Conservation (phyloP, 2,888 invertebrate genomes). For the Oligia fasciuncula region DNA sequence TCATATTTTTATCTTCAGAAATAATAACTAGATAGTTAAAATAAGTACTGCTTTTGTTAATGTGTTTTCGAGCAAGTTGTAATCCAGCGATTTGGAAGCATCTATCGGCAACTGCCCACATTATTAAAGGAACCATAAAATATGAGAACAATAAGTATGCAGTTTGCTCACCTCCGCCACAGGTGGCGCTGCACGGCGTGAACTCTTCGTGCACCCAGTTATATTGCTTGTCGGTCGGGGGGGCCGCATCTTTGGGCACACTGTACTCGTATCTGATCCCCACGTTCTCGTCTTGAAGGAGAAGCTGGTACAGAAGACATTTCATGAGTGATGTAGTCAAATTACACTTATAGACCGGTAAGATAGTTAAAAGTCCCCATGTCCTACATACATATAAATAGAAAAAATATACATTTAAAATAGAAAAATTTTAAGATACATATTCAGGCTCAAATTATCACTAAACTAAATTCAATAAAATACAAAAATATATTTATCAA, state of each 20-base stretch:
- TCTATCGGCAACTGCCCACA: conserved; percentile 10
- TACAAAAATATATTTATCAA: background rate
- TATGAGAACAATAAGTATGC: background rate
- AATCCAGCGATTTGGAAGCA: background rate
- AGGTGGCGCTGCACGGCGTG: conserved; percentile 95
- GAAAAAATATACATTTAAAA: background rate
- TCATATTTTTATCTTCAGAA: background rate
- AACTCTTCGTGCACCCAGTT: conserved; percentile 94
- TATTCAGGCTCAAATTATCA: background rate
- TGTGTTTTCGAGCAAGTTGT: background rate
- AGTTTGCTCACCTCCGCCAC: conserved; percentile 94
- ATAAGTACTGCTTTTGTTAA: background rate
- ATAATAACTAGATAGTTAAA: background rate
- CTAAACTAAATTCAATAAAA: background rate
- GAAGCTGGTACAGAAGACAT: conserved; percentile 89
- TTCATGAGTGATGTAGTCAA: conserved; percentile 3
- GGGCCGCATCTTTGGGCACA: conserved; percentile 93
- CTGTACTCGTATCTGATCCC: conserved; percentile 97
- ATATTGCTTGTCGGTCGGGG: conserved; percentile 93
- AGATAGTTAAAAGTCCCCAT: background rate
- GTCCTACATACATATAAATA: background rate
- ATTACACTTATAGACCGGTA: background rate
- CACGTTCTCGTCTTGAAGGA: conserved; percentile 94
- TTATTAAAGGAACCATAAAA: background rate
- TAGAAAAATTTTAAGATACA: background rate